Base-by-base conservation (phyloP, 2,888 invertebrate species). In the Ophioninae sp. region DNA sequence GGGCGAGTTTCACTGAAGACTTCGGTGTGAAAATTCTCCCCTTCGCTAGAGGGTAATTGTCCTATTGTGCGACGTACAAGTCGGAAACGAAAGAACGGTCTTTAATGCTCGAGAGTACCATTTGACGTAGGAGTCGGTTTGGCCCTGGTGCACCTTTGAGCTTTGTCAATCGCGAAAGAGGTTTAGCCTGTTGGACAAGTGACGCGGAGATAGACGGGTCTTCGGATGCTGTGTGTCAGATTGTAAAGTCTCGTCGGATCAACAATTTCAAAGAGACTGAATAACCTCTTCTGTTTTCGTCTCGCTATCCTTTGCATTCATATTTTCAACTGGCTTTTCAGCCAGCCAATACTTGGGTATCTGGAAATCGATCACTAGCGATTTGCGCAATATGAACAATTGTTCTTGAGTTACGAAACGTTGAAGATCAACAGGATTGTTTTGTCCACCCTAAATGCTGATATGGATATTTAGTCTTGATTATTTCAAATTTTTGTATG, bases 51-150 rank as follows among this genome's bases (percentile, higher is more conserved):
- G 81, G 74, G 75, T 79, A 84, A 84, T 84, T 84, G 74, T 81
- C 67, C 78, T 67, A 84, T 79, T 81, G 81, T 81, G 75, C 78
- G 10, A 13, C 39, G 83, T 69, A 51, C 65, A 81, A 63, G 61
- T 75, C 75, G 71, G 67, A 81, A 84, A 81, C 79, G 81, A 84
- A 81, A 84, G 78, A 84, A 81, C 81, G 68, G 74, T 79, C 69
- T 81, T 84, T 84, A 81, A 81, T 71, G 75, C 78, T 69, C 65
- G 74, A 78, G 78, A 81, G 83, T 83, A 78, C 78, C 81, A 75
- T 83, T 81, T 81, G 77, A 81, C 78, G 74, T 74, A 74, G 69
- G 64, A 58, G 58, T 30, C 51, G 56, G 22, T 10, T 61, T 72
- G 41, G 51, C 39, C 58, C 69, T 63, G 56, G 68, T 37, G 58